A percentile compares a stretch with the other conserved stretches of the same genome.
These are phyloP conservation scores for Aphis craccivora DNA, from an alignment of 1,140 invertebrate species.

Conservation along the genomic window DNA sequence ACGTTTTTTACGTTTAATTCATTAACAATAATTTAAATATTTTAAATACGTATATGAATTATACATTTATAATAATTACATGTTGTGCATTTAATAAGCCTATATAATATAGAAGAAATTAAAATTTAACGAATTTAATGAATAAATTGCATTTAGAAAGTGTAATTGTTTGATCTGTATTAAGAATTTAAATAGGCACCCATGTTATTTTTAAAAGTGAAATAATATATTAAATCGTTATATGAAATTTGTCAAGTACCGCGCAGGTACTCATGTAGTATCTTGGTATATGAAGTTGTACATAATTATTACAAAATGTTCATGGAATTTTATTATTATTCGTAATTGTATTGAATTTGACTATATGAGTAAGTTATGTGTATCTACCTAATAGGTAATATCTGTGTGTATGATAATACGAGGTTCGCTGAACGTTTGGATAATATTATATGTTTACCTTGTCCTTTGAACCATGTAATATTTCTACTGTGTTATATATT, in stretches of 20 bases:
- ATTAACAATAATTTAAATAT: neutral
- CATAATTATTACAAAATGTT: no score
- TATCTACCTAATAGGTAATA: neutral
- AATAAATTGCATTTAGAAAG: neutral
- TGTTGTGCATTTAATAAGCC: neutral
- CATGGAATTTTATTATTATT: neutral
- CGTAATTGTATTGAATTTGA: neutral
- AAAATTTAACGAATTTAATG: neutral
- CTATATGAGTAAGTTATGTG: neutral
- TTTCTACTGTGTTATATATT: neutral
- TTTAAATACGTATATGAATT: neutral
- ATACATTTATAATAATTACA: neutral
- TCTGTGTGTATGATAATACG: neutral
- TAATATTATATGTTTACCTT: constrained; percentile 18
- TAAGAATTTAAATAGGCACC: neutral
- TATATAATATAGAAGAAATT: neutral
- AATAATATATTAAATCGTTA: neutral
- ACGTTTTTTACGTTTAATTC: neutral
- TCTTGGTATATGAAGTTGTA: neutral
- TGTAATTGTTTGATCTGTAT: neutral
- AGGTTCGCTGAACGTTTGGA: neutral
- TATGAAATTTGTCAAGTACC: no score
- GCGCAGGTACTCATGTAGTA: neutral
- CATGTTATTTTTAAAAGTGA: neutral
- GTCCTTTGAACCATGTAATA: neutral